These are phyloP conservation scores for Rhodophaea formosa DNA, from an alignment of 2,888 invertebrate genomes.

Conservation along the genomic window DNA sequence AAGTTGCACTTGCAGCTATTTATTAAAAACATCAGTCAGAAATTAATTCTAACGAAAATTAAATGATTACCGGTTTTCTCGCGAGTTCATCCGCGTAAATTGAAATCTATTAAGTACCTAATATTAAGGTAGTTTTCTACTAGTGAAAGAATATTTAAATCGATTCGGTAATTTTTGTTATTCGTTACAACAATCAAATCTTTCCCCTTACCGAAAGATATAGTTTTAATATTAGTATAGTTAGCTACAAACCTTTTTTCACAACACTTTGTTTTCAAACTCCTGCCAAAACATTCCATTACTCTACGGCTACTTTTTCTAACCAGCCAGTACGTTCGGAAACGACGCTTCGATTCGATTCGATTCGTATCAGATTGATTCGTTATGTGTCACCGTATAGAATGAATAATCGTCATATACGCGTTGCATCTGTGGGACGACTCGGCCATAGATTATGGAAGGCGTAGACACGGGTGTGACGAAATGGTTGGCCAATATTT, in stretches of 20 bases:
- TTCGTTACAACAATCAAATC: too few relatives aligned
- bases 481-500: slow-evolving; percentile 16
- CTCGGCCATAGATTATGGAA: slow-evolving; percentile 31
- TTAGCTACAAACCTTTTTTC: neutral
- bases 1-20: too few relatives aligned
- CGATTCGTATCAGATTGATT: slow-evolving; percentile 69
- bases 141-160: too few relatives aligned
- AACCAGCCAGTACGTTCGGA: slow-evolving; percentile 24
- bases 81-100: too few relatives aligned
- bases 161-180: too few relatives aligned
- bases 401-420: slow-evolving; percentile 72
- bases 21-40: too few relatives aligned
- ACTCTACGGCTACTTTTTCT: slow-evolving; percentile 13
- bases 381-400: slow-evolving; percentile 75
- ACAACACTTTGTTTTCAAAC: neutral
- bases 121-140: too few relatives aligned
- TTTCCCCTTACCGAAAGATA: too few relatives aligned
- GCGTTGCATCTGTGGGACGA: slow-evolving; percentile 37
- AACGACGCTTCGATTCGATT: slow-evolving; percentile 40
- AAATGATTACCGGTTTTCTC: too few relatives aligned
- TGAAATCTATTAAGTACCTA: too few relatives aligned
- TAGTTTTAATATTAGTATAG: too few relatives aligned
- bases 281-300: slow-evolving; percentile 14
- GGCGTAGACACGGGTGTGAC: slow-evolving; percentile 37
- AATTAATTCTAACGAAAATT: too few relatives aligned